These are phyloP conservation scores for Cryptus viduatorius DNA, from an alignment of 2,888 invertebrate species.

Conservation along the genomic window DNA sequence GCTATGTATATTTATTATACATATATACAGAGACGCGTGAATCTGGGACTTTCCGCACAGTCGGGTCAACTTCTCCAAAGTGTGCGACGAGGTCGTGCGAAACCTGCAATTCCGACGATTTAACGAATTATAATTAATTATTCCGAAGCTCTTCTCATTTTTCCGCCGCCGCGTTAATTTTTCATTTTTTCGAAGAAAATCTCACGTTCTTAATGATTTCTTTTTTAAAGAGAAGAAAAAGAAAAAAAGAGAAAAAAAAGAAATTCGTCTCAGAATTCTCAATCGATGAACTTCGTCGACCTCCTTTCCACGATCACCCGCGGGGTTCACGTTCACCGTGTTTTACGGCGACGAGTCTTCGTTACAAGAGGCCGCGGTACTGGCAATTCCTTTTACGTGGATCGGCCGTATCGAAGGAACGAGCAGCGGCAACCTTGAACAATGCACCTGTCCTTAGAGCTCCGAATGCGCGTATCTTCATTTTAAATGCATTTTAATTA, in stretches of 20 bases:
- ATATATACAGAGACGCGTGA: not conserved
- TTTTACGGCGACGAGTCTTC: not conserved
- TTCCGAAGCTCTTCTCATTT: not conserved
- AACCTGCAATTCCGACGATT: slow-evolving; percentile 5
- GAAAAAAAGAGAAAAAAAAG: not conserved
- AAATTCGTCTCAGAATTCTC: slow-evolving; percentile 3
- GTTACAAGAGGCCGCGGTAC: not conserved
- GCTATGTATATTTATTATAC: no score
- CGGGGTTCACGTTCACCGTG: not conserved
- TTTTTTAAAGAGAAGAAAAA: not conserved
- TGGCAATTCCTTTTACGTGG: slow-evolving; percentile 51
- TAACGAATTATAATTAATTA: not conserved
- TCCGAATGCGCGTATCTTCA: not conserved
- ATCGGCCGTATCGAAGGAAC: slow-evolving; percentile 50
- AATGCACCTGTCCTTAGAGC: slow-evolving; percentile 81
- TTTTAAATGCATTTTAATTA: not conserved
- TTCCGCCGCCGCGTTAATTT: not conserved
- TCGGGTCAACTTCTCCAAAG: slow-evolving; percentile 11
- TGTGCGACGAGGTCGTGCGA: slow-evolving; percentile 37
- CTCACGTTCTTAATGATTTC: not conserved
- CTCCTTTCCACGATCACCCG: slow-evolving; percentile 26
- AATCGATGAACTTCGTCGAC: slow-evolving; percentile 12
- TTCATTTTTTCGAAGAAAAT: not conserved
- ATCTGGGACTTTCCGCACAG: slow-evolving; percentile 2
- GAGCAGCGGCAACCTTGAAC: slow-evolving; percentile 75